A percentile compares a stretch with the other conserved stretches of the same genome.
These are phyloP conservation scores for Portunus trituberculatus DNA, from an alignment of 1,140 invertebrate genomes.

Conservation along the genomic window DNA sequence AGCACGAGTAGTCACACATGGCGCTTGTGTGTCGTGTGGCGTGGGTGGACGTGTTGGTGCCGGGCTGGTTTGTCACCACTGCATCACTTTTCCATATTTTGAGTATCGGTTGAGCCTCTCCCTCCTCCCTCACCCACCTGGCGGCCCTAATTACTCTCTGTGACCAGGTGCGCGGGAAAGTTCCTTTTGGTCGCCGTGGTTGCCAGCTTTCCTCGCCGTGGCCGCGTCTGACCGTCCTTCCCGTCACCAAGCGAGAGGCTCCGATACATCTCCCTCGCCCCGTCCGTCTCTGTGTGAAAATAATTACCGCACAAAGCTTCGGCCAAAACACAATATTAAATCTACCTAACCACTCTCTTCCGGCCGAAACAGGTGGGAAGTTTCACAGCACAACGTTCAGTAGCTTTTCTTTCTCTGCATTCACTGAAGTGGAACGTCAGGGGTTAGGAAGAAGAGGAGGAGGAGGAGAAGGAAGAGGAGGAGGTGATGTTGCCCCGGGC, in stretches of 20 bases:
- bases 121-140: neutral
- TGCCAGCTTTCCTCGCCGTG: neutral
- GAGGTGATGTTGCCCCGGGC: conserved; percentile 58
- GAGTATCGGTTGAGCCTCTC: neutral
- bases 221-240: neutral
- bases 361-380: conserved; percentile 64
- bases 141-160: conserved; percentile 44
- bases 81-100: conserved; percentile 37
- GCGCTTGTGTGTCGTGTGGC: neutral
- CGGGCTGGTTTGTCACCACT: neutral
- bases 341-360: conserved; percentile 62
- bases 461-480: conserved; percentile 25
- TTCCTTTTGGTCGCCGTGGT: neutral
- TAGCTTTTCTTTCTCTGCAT: conserved; percentile 57
- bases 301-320: conserved; percentile 54
- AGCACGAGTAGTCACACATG: neutral
- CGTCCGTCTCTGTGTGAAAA: neutral
- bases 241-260: neutral
- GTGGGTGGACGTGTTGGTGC: neutral
- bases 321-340: conserved; percentile 51
- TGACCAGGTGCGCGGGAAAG: neutral
- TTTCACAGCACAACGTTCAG: conserved; percentile 55
- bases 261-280: too few relatives aligned
- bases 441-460: neutral
- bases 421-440: conserved; percentile 62